A percentile compares a stretch with the other conserved stretches of the same genome.
Conservation (phyloP, 2,113 vertebrate genomes). For the Oostethus manadensis region DNA sequence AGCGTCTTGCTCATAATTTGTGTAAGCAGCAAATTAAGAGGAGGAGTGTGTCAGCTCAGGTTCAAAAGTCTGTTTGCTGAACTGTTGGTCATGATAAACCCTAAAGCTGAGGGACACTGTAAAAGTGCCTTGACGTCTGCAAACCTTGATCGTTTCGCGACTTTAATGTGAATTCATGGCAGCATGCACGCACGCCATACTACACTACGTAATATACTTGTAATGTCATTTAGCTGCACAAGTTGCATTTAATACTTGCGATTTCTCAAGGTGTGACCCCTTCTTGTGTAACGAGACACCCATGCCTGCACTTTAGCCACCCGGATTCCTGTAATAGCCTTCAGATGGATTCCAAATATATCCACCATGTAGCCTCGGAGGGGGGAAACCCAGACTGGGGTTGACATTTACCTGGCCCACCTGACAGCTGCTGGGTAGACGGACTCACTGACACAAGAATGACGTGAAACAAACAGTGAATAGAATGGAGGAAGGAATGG, state of each 20-base stretch:
- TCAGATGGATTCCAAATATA: conserved; percentile 50
- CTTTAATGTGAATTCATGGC: no score
- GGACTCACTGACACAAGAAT: conserved; percentile 8
- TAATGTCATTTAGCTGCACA: neutral
- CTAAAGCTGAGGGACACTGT: neutral
- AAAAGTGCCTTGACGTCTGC: neutral
- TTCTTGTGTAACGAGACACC: conserved; percentile 18
- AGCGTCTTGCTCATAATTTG: no score
- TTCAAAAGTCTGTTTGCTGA: no score
- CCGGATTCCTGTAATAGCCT: conserved; percentile 50
- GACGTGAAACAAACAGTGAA: conserved; percentile 25
- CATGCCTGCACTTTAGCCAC: conserved; percentile 11
- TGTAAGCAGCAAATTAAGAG: no score
- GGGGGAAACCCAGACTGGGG: conserved; percentile 9
- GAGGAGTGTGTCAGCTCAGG: neutral
- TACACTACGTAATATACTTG: neutral
- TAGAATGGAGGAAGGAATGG: neutral
- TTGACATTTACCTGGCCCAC: conserved; percentile 9
- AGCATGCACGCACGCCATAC: neutral
- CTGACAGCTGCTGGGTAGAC: conserved; percentile 22
- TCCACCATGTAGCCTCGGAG: conserved; percentile 18
- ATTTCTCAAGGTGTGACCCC: conserved; percentile 5
- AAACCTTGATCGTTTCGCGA: no score
- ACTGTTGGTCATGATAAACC: no score
- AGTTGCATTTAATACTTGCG: neutral